A percentile compares a stretch with the other conserved stretches of the same genome.
Conservation (phyloP, 2,113 vertebrate genomes). For the Paedocypris sp. region DNA sequence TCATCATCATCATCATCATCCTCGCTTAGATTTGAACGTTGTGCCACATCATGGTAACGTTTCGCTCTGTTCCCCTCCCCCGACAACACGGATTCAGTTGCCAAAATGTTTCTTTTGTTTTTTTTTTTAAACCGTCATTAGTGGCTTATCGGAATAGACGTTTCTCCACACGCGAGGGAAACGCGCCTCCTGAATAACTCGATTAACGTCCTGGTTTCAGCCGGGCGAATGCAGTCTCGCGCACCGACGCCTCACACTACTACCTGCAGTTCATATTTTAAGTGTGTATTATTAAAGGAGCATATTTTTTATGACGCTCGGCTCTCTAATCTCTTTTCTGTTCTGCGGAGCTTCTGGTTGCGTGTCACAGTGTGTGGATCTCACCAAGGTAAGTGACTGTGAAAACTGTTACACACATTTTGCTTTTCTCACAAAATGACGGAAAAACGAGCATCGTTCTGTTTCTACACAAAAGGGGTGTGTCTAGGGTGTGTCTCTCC, state of each 20-base stretch:
- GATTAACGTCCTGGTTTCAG: too few relatives aligned
- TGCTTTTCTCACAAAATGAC: too few relatives aligned
- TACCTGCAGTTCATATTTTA: constrained; percentile 72
- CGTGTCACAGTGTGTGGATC: too few relatives aligned
- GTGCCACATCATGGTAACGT: constrained; percentile 22
- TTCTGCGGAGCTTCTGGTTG: too few relatives aligned
- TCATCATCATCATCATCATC: neutral
- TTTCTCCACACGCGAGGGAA: constrained; percentile 20
- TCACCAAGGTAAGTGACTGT: too few relatives aligned
- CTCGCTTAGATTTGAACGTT: constrained; percentile 5
- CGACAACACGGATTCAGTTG: constrained; percentile 24
- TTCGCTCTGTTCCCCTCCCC: neutral
- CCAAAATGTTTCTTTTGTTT: constrained; percentile 31
- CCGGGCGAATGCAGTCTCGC: constrained; percentile 27
- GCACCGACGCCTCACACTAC: constrained; percentile 44
- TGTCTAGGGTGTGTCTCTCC: too few relatives aligned
- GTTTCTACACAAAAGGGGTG: too few relatives aligned
- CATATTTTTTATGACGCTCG: constrained; percentile 96
- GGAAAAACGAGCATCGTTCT: too few relatives aligned
- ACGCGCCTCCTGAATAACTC: constrained; percentile 37
- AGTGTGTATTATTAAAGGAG: constrained; percentile 87
- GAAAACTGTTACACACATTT: too few relatives aligned
- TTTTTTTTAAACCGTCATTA: constrained; percentile 17
- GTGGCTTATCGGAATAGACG: constrained; percentile 27
- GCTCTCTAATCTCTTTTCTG: constrained; percentile 71